Conservation (phyloP, 2,888 invertebrate genomes). For the Chrysodeixis includens region DNA sequence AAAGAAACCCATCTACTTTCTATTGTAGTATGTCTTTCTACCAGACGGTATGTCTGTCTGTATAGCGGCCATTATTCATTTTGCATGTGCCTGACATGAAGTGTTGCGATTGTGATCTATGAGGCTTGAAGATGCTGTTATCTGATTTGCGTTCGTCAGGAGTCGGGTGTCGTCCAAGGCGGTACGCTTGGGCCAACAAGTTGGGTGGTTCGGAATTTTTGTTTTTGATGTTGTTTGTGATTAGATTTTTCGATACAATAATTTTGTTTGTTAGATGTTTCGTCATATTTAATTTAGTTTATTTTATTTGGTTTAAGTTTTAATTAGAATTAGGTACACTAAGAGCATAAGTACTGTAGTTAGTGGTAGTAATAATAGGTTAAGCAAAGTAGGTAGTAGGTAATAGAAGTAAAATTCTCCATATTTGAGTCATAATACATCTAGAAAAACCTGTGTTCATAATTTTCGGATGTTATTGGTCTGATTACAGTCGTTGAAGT, state of each 20-base stretch:
- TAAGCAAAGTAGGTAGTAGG: too few relatives aligned
- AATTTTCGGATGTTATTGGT: too few relatives aligned
- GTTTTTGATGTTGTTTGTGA: background rate
- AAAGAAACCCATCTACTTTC: conserved; percentile 57
- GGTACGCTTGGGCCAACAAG: conserved; percentile 9
- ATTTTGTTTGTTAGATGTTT: too few relatives aligned
- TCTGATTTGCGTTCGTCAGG: conserved; percentile 51
- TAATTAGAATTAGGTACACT: too few relatives aligned
- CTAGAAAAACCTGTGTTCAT: too few relatives aligned
- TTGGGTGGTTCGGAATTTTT: background rate
- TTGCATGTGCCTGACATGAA: conserved; percentile 53
- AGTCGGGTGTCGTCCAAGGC: conserved; percentile 14
- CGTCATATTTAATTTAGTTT: too few relatives aligned
- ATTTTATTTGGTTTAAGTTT: background rate
- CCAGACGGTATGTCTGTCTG: conserved; percentile 47
- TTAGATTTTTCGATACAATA: background rate
- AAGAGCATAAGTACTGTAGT: too few relatives aligned
- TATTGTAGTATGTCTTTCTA: conserved; percentile 38
- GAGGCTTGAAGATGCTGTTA: conserved; percentile 48
- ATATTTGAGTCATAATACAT: too few relatives aligned
- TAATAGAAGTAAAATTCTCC: too few relatives aligned
- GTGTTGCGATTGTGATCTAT: conserved; percentile 58
- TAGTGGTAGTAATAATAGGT: too few relatives aligned
- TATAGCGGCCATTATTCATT: conserved; percentile 60
- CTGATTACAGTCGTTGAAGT: too few relatives aligned